Evolutionary conservation across 2,797 vertebrate species (phyloP), one percentile per base, ranked within the genome.

Genomic region (Chloroceryle inda): DNA sequence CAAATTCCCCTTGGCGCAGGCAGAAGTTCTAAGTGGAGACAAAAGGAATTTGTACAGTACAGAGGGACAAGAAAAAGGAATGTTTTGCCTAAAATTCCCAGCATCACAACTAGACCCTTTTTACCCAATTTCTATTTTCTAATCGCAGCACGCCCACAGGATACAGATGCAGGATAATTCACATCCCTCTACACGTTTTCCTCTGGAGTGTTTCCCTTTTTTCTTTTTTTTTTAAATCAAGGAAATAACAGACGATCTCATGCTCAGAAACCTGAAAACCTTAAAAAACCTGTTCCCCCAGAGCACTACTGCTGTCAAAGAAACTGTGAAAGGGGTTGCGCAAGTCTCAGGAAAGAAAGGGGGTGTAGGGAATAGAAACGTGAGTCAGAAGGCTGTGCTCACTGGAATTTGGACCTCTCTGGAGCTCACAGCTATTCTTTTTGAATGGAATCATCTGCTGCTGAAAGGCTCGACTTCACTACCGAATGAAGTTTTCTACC

Each of bases 281-380:
- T 27, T 53, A 67, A 66, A 67, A 63, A 64, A 18, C 0, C 14
- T 42, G 0, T 18, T 21, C 11, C 76, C 38, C 37, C 81, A 53
- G 33, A 31, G 8, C 5, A 6, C 17, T 53, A n/a, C 31, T 21
- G 23, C 81, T 42, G 9, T 6, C 37, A 38, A 52, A 58, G 50
- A 27, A 38, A 33, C n/a, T 38, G 26, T 67, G 66, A 27, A 40
- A 58, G 21, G 20, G 31, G 14, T 38, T 31, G 52, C 1, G 0
- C 5, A 31, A 44, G 50, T 33, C 49, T 79, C 33, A 26, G 47
- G 17, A 81, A 61, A 64, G 24, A 79, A 74, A 62, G 37, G 29
- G 10, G 3, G 11, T 0, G 5, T 9, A 5, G 33, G 10, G 4
- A 18, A 63, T 42, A 74, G 0, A 2, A 77, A 55, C 3, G 0